Percentiles rank a stretch among this genome's conserved stretches.
Evolutionary conservation across 2,797 vertebrate species (phyloP).

Genomic region (Orestias chungarensis): DNA sequence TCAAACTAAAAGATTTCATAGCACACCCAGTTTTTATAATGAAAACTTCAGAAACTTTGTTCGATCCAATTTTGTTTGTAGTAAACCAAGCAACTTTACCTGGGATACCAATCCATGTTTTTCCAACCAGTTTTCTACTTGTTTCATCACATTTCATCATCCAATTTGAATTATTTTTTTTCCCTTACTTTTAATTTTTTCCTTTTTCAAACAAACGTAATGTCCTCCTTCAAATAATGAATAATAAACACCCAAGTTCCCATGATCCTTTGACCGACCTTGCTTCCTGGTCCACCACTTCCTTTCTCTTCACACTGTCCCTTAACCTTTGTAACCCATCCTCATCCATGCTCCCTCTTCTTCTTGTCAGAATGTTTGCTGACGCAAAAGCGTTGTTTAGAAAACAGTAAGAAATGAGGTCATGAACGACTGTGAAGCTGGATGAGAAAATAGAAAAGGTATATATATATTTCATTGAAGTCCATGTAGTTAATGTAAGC

Average conservation of each 20-base stretch:
- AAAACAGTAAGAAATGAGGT: slow-evolving; percentile 6
- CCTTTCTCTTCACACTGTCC: slow-evolving; percentile 22
- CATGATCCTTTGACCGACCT: slow-evolving; percentile 46
- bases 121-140: not conserved
- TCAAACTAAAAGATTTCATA: not conserved
- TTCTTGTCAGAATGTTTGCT: slow-evolving; percentile 13
- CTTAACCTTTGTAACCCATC: slow-evolving; percentile 21
- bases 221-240: slow-evolving; percentile 58
- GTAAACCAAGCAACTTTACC: not conserved
- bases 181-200: not conserved
- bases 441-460: not conserved
- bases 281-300: slow-evolving; percentile 26
- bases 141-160: not conserved
- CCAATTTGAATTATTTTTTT: not conserved
- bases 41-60: not conserved
- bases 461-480: not conserved
- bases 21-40: not conserved
- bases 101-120: not conserved
- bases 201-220: slow-evolving; percentile 31
- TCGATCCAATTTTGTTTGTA: not conserved
- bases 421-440: not conserved
- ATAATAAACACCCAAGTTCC: slow-evolving; percentile 47
- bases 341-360: not conserved
- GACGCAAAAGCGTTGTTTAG: slow-evolving; percentile 16
- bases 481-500: not conserved